Evolutionary conservation across 2,113 vertebrate genomes (phyloP).

Genomic region (Entomyzon cyanotis): DNA sequence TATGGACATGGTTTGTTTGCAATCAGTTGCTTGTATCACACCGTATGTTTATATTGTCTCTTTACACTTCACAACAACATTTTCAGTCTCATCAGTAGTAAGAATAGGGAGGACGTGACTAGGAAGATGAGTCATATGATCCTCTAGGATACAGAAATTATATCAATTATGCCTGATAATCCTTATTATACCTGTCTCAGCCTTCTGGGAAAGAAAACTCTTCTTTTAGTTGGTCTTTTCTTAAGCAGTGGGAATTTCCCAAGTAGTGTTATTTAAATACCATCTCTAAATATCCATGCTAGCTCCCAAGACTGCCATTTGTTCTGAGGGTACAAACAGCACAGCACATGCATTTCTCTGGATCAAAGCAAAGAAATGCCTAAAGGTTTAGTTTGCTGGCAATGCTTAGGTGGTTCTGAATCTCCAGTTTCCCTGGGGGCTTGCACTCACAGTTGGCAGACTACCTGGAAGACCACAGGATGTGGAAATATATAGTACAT

Average conservation of each 20-base stretch:
- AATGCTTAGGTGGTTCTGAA: neutral
- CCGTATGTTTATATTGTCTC: neutral
- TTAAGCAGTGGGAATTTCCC: conserved; percentile 59
- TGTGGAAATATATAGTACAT: neutral
- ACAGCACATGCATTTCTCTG: neutral
- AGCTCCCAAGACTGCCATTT: conserved; percentile 39
- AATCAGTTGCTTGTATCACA: neutral
- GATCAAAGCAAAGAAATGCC: conserved; percentile 37
- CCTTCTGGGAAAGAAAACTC: conserved; percentile 48
- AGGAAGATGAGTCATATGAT: conserved; percentile 53
- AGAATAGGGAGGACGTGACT: conserved; percentile 50
- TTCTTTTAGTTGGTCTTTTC: conserved; percentile 48
- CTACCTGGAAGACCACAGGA: neutral
- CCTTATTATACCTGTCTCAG: conserved; percentile 56
- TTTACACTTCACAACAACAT: neutral
- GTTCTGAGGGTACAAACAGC: conserved; percentile 52
- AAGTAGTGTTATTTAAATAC: conserved; percentile 42
- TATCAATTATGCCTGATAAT: conserved; percentile 64
- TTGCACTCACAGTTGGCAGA: neutral
- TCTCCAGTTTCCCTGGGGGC: neutral
- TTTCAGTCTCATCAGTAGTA: conserved; percentile 6
- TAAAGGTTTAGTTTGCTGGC: conserved; percentile 31
- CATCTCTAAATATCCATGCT: conserved; percentile 23
- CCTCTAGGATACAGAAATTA: conserved; percentile 54
- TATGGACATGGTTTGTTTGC: neutral